phyloP scores from a whole-genome alignment of 2,113 vertebrate species.

The Anarrhichthys ocellatus region DNA sequence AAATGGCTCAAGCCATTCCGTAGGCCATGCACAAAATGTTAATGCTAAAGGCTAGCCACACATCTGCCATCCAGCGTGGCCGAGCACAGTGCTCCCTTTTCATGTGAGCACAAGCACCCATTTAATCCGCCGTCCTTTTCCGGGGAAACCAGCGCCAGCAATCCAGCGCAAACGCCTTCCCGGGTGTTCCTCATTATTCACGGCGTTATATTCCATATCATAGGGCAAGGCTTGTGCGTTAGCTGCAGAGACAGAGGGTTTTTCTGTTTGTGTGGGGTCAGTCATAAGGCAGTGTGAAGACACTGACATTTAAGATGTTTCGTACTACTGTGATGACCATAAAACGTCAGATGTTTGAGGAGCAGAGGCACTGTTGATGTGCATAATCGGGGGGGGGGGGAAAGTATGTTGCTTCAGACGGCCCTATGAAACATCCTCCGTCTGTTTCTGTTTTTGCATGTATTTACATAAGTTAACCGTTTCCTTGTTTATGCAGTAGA shows the following conservation, averaged over 20 bases:
- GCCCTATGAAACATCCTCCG: conserved; percentile 58
- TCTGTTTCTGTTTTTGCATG: conserved; percentile 69
- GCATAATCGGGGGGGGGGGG: conserved; percentile 47
- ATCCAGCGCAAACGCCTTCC: conserved; percentile 50
- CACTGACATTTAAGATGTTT: conserved; percentile 71
- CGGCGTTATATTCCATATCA: conserved; percentile 68
- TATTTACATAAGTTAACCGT: conserved; percentile 75
- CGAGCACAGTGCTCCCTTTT: conserved; percentile 69
- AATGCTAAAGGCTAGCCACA: conserved; percentile 74
- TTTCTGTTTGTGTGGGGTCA: conserved; percentile 59
- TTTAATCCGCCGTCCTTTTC: conserved; percentile 71
- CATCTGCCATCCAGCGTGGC: conserved; percentile 72
- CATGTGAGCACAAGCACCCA: conserved; percentile 74
- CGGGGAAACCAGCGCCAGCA: conserved; percentile 36
- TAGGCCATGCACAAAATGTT: conserved; percentile 68
- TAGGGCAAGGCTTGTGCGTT: conserved; percentile 49
- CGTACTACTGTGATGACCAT: conserved; percentile 20
- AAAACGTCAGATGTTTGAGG: conserved; percentile 50
- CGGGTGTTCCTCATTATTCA: conserved; percentile 77
- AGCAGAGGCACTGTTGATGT: conserved; percentile 56
- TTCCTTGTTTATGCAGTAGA: conserved; percentile 53
- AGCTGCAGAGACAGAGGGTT: conserved; percentile 40
- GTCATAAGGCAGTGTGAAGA: conserved; percentile 36
- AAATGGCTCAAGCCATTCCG: conserved; percentile 50
- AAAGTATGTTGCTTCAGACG: conserved; percentile 64